Evolutionary conservation across 2,888 invertebrate genomes (phyloP).

Genomic region (Agrotis ipsilon): DNA sequence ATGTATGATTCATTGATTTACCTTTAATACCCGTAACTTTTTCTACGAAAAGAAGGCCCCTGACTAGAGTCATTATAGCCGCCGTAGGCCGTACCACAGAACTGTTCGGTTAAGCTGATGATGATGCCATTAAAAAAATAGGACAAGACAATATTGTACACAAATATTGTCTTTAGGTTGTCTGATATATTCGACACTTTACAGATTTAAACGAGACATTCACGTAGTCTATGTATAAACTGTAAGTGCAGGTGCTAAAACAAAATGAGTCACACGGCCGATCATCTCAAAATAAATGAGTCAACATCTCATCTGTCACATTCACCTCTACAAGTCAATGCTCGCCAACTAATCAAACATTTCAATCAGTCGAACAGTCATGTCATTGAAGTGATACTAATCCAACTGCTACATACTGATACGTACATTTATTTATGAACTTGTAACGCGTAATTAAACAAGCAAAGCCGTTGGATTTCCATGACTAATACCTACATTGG

Average conservation of each 20-base stretch:
- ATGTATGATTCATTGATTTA: conserved; percentile 5
- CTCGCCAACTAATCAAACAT: conserved; percentile 54
- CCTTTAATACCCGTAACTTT: no score
- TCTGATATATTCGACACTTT: background rate
- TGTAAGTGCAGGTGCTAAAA: conserved; percentile 16
- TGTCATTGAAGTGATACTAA: conserved; percentile 51
- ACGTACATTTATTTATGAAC: conserved; percentile 76
- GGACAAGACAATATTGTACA: no score
- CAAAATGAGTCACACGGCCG: background rate
- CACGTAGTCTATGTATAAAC: background rate
- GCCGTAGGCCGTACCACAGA: no score
- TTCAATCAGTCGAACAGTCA: conserved; percentile 44
- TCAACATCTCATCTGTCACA: conserved; percentile 39
- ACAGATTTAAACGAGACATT: background rate
- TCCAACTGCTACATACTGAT: conserved; percentile 66
- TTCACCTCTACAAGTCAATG: conserved; percentile 38
- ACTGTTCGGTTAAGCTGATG: no score
- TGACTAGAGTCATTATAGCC: no score
- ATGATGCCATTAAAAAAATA: no score
- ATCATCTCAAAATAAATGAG: conserved; percentile 39
- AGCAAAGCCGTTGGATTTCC: conserved; percentile 80
- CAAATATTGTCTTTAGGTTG: no score
- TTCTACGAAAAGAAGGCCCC: no score
- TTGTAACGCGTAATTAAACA: conserved; percentile 78
- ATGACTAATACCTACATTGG: conserved; percentile 84